Evolutionary conservation across 2,888 invertebrate genomes (phyloP).

Genomic region (Lomographa bimaculata): DNA sequence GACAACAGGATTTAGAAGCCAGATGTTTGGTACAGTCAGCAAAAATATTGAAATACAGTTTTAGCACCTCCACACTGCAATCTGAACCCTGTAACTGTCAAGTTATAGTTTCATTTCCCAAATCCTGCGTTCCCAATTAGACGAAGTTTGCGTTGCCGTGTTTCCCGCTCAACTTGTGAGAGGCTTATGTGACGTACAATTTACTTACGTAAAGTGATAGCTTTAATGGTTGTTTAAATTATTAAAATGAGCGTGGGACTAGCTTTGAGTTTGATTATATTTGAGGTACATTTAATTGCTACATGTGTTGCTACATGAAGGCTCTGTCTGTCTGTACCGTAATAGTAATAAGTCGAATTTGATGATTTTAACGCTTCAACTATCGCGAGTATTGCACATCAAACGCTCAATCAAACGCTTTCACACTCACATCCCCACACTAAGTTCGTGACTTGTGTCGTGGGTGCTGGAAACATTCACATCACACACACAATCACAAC

Average conservation of each 20-base stretch:
- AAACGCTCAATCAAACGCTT: too few relatives aligned
- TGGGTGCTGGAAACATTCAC: too few relatives aligned
- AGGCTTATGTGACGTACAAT: constrained; percentile 19
- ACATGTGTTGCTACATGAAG: constrained; percentile 1
- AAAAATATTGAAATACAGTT: constrained; percentile 29
- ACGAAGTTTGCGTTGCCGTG: constrained; percentile 29
- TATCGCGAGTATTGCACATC: too few relatives aligned
- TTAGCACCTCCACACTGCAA: too few relatives aligned
- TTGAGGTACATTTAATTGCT: constrained; percentile 2
- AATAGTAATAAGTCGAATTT: too few relatives aligned
- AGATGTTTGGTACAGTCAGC: constrained; percentile 41
- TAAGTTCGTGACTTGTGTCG: too few relatives aligned
- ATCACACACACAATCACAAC: too few relatives aligned
- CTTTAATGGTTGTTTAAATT: constrained; percentile 23
- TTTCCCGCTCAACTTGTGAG: constrained; percentile 14
- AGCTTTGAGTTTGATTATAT: neutral
- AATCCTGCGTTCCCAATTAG: constrained; percentile 28
- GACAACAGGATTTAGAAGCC: constrained; percentile 40
- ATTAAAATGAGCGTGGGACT: constrained; percentile 13
- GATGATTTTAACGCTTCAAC: too few relatives aligned
- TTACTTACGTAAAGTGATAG: constrained; percentile 21
- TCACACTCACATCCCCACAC: too few relatives aligned
- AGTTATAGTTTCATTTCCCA: constrained; percentile 15
- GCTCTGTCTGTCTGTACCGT: too few relatives aligned
- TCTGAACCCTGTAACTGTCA: constrained; percentile 4